Conservation (phyloP, 2,113 vertebrate species). For the Eulemur rufifrons region DNA sequence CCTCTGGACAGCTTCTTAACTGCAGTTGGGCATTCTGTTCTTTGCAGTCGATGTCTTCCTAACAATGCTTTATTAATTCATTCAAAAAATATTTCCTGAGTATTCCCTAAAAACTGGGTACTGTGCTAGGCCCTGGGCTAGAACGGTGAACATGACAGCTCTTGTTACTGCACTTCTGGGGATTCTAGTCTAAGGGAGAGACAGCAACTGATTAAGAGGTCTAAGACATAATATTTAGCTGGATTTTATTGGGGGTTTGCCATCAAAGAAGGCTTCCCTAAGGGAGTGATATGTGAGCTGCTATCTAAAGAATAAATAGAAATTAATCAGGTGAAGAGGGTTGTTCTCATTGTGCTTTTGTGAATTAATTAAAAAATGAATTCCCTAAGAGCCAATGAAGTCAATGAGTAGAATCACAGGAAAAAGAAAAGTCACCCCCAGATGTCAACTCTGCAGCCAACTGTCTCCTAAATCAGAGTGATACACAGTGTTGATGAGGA, state of each 20-base stretch:
- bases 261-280: neutral
- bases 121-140: accelerated
- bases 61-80: neutral
- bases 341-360: neutral
- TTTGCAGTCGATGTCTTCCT: neutral
- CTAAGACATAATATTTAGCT: neutral
- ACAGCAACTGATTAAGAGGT: neutral
- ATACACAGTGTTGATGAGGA: neutral
- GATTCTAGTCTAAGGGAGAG: neutral
- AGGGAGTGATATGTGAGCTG: neutral
- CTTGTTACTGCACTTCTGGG: neutral
- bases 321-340: neutral
- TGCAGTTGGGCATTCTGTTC: neutral
- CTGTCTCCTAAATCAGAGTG: neutral
- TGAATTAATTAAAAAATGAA: neutral
- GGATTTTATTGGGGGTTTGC: neutral
- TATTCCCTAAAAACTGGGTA: neutral
- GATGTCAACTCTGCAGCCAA: neutral
- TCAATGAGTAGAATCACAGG: neutral
- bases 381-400: neutral
- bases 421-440: neutral
- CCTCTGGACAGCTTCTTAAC: neutral
- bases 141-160: neutral
- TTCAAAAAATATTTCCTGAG: neutral
- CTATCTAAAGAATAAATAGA: neutral